A percentile compares a stretch with the other conserved stretches of the same genome.
These are phyloP conservation scores for Hoplias malabaricus DNA, from an alignment of 2,113 vertebrate genomes.

Conservation along the genomic window DNA sequence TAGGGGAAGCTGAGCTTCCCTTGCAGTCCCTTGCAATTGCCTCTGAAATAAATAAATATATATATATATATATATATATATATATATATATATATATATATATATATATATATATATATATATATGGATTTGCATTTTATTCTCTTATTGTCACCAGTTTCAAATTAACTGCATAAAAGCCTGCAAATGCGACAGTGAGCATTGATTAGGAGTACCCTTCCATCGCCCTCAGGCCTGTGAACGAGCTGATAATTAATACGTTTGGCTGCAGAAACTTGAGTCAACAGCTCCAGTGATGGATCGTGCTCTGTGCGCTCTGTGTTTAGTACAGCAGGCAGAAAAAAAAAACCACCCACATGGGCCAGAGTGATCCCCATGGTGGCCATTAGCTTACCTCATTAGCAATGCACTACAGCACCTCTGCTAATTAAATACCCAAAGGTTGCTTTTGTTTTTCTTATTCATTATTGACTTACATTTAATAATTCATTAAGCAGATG, in stretches of 20 bases:
- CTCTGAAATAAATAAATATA: too few species aligned
- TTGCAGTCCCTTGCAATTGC: too few species aligned
- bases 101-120: too few species aligned
- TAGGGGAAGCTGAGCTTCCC: too few species aligned
- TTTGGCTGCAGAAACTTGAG: slow-evolving; percentile 71
- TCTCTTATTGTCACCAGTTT: slow-evolving; percentile 49
- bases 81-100: too few species aligned
- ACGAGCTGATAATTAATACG: slow-evolving; percentile 81
- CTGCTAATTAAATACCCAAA: slow-evolving; percentile 61
- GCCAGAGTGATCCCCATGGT: slow-evolving; percentile 53
- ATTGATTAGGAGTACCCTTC: slow-evolving; percentile 53
- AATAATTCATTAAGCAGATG: slow-evolving; percentile 66
- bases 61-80: too few species aligned
- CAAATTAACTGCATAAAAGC: slow-evolving; percentile 60
- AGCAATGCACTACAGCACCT: slow-evolving; percentile 63
- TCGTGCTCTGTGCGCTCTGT: slow-evolving; percentile 74
- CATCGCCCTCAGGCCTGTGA: slow-evolving; percentile 46
- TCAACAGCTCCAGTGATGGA: slow-evolving; percentile 78
- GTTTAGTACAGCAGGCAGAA: neutral
- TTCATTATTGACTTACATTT: slow-evolving; percentile 63
- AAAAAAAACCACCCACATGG: neutral
- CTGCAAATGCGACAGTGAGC: slow-evolving; percentile 50
- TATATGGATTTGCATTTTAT: neutral
- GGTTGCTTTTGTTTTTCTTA: slow-evolving; percentile 63
- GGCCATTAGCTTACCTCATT: slow-evolving; percentile 66